Evolutionary conservation across 2,888 invertebrate genomes (phyloP).

Genomic region (Listrodromus nycthemerus): DNA sequence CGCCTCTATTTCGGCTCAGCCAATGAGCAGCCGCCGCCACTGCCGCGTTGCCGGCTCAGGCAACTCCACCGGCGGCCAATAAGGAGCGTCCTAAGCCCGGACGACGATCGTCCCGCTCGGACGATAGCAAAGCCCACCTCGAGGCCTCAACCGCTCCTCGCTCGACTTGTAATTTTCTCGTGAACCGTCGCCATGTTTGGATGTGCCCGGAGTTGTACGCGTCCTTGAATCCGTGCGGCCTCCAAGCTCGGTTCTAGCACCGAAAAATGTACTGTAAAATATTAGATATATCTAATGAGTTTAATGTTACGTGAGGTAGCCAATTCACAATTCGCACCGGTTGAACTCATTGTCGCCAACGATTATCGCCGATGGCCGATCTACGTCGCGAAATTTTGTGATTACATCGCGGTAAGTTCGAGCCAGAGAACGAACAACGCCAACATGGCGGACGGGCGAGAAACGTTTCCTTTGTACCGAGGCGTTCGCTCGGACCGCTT

Average conservation of each 20-base stretch:
- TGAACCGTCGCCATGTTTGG: slow-evolving; percentile 86
- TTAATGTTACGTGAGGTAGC: slow-evolving; percentile 86
- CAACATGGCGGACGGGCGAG: slow-evolving; percentile 85
- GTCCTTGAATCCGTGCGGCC: slow-evolving; percentile 78
- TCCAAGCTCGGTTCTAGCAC: slow-evolving; percentile 20
- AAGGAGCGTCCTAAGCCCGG: neutral
- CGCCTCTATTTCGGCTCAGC: slow-evolving; percentile 34
- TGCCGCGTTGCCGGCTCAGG: slow-evolving; percentile 72
- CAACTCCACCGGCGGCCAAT: slow-evolving; percentile 69
- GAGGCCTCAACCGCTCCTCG: slow-evolving; percentile 35
- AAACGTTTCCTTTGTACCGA: slow-evolving; percentile 79
- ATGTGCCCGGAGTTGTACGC: slow-evolving; percentile 80
- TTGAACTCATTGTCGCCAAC: slow-evolving; percentile 84
- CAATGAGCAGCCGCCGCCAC: slow-evolving; percentile 65
- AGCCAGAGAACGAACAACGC: slow-evolving; percentile 83
- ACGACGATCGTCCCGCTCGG: slow-evolving; percentile 2
- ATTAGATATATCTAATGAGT: slow-evolving; percentile 85
- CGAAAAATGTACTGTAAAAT: slow-evolving; percentile 85
- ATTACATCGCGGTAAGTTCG: slow-evolving; percentile 89
- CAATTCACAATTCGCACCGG: slow-evolving; percentile 85
- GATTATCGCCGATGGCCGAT: slow-evolving; percentile 86
- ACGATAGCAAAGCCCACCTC: neutral
- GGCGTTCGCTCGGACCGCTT: slow-evolving; percentile 45
- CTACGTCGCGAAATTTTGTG: slow-evolving; percentile 87
- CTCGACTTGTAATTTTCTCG: slow-evolving; percentile 79